Conservation (phyloP, 1,140 invertebrate genomes). For the Dendrolimus punctatus region DNA sequence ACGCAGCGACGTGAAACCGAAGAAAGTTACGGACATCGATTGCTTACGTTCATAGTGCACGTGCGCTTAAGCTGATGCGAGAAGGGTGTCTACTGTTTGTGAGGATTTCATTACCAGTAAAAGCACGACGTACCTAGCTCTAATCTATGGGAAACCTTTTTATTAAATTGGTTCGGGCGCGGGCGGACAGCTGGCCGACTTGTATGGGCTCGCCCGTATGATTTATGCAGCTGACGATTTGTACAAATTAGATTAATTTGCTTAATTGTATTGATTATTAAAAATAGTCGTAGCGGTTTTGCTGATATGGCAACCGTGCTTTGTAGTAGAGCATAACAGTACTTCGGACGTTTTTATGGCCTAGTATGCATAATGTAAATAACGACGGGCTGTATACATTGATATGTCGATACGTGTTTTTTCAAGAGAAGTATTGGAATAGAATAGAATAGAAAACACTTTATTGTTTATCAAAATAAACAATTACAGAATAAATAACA, state of each 20-base stretch:
- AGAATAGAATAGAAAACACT: too few species aligned
- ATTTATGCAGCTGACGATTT: constrained; percentile 38
- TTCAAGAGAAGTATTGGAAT: too few species aligned
- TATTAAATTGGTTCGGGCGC: constrained; percentile 48
- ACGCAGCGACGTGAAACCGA: constrained; percentile 24
- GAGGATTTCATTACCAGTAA: too few species aligned
- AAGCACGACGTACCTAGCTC: too few species aligned
- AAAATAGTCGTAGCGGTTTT: constrained; percentile 3
- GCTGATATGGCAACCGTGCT: not conserved
- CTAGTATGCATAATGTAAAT: too few species aligned
- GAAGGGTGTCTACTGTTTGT: too few species aligned
- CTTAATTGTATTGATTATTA: constrained; percentile 32
- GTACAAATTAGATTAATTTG: constrained; percentile 50
- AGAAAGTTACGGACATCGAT: constrained; percentile 33
- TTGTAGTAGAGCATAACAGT: too few species aligned
- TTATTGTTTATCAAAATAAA: too few species aligned
- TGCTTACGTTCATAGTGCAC: constrained; percentile 27
- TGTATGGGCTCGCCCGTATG: constrained; percentile 57
- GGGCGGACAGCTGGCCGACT: constrained; percentile 46
- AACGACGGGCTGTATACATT: too few species aligned
- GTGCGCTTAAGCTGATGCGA: constrained; percentile 19
- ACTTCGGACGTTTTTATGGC: too few species aligned
- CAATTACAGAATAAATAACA: too few species aligned
- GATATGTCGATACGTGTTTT: too few species aligned
- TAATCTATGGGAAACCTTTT: constrained; percentile 22